Evolutionary conservation across 1,140 invertebrate genomes (phyloP), one percentile per base, ranked within the genome.

Genomic region (Epicauta chinensis): DNA sequence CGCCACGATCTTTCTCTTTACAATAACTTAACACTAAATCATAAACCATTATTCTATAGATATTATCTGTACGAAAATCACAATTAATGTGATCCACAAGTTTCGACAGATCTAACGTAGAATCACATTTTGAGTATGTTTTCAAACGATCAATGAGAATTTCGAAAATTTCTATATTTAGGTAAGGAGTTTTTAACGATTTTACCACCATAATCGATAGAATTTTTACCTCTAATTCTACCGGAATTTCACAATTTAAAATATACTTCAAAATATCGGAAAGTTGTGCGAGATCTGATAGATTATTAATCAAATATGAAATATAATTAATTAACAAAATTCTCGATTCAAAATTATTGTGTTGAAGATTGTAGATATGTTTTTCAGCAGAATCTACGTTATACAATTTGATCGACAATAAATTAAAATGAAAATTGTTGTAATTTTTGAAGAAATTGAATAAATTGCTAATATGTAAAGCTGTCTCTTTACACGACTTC

Each of bases 241-340:
- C 51, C 2, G 51, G 49, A 16, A 53, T 7, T 29, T 45, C 17
- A 15, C 46, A 11, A 12, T 15, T 32, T 11, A 56, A 13, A 23
- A 59, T 37, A 17, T 13, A 23, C 13, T 47, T 15, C 36, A 58
- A 39, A 53, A 16, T n/a, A 10, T 17, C 12, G 10, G 1, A n/a
- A 61, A 31, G n/a, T 23, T 23, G 4, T 0, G 23, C 7, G 23
- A 23, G 23, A 23, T 23, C 7, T 23, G 23, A 5, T 23, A 5
- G 23, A 23, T 53, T 51, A 14, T 34, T 17, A 14, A 53, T 5
- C 29, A 58, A 12, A 37, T 46, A 53, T 12, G 54, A 51, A 6
- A 62, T 10, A 35, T 62, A 57, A 43, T 59, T 62, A 41, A 59
- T 43, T 3, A 55, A 34, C 59, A 56, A 61, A 31, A 61, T 23